Evolutionary conservation across 2,113 vertebrate genomes (phyloP).

Genomic region (Xyrauchen texanus): DNA sequence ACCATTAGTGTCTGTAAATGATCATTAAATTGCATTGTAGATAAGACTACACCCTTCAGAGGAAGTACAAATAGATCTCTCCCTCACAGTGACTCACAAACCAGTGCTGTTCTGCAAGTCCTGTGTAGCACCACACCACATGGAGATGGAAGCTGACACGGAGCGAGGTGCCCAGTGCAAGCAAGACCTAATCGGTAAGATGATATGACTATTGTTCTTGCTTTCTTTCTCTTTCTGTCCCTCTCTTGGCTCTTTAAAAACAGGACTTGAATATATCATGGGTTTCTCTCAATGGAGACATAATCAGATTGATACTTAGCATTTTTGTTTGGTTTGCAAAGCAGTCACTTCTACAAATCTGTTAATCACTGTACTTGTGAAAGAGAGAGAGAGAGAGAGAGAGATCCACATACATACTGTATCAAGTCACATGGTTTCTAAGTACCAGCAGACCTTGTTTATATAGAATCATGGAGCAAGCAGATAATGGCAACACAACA

Average conservation of each 20-base stretch:
- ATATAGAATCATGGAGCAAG: background rate
- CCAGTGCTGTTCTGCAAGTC: background rate
- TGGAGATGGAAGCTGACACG: slow-evolving; percentile 72
- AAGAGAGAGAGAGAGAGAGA: too few species aligned
- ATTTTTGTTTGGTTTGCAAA: background rate
- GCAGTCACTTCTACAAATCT: background rate
- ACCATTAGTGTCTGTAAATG: background rate
- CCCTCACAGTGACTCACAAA: background rate
- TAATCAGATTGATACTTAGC: too few species aligned
- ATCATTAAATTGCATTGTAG: slow-evolving; percentile 29
- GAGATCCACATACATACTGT: background rate
- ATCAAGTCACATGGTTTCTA: background rate
- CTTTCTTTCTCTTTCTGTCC: background rate
- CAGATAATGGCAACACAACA: background rate
- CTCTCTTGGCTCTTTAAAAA: too few species aligned
- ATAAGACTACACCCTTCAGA: slow-evolving; percentile 43
- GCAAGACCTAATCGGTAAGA: slow-evolving; percentile 80
- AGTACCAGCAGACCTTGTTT: background rate
- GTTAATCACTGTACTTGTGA: background rate
- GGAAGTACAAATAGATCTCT: background rate
- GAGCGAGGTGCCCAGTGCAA: slow-evolving; percentile 63
- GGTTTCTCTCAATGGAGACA: too few species aligned
- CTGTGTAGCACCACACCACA: slow-evolving; percentile 11
- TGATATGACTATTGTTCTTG: background rate
- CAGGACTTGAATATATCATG: too few species aligned